These are phyloP conservation scores for Blomia tropicalis DNA, from an alignment of 2,888 invertebrate genomes.

Conservation along the genomic window DNA sequence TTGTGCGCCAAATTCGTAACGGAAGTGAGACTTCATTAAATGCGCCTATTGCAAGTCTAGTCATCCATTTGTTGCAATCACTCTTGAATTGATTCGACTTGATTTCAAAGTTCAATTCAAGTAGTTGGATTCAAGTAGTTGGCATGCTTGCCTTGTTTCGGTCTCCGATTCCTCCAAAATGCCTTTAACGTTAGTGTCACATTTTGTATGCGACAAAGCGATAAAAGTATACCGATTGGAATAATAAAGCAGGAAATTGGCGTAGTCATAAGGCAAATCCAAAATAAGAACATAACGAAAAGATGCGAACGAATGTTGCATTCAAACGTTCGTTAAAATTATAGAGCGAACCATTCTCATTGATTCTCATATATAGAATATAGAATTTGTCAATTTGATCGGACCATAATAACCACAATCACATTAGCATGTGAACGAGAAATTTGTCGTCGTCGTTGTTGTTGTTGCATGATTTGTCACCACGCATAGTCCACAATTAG, in stretches of 20 bases:
- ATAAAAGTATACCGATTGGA: neutral
- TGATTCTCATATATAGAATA: neutral
- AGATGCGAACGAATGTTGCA: neutral
- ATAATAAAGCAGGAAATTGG: conserved; percentile 9
- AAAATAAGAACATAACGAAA: neutral
- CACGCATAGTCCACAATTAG: conserved; percentile 7
- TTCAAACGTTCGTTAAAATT: too few species aligned
- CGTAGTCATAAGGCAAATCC: neutral
- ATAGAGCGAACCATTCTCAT: neutral
- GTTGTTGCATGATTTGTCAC: neutral
- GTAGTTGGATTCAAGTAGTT: too few species aligned
- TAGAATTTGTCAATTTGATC: conserved; percentile 6
- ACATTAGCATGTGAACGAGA: neutral
- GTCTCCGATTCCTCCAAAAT: neutral
- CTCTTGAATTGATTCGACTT: too few species aligned
- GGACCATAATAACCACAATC: conserved; percentile 14
- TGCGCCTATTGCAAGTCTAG: too few species aligned
- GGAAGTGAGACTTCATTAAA: conserved; percentile 7
- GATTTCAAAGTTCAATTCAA: too few species aligned
- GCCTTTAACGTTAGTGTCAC: neutral
- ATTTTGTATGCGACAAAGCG: neutral
- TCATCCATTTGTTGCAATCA: too few species aligned
- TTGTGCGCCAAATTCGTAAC: neutral
- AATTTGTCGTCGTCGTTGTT: neutral
- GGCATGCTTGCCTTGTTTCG: neutral